Evolutionary conservation across 2,797 vertebrate genomes (phyloP).

Genomic region (Gadopsis marmoratus): DNA sequence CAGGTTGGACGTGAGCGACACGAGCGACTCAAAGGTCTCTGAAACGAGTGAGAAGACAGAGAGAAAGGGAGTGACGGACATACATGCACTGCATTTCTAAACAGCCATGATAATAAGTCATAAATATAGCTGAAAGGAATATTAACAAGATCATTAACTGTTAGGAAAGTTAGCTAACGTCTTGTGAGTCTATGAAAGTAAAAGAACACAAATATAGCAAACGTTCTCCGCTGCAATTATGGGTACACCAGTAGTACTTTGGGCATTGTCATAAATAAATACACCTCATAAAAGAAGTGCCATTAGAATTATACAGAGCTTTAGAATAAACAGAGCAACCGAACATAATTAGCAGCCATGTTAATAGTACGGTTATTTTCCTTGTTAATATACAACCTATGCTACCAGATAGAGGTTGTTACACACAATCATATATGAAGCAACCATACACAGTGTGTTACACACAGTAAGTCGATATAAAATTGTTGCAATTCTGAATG

Average conservation of each 20-base stretch:
- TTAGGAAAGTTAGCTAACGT: neutral
- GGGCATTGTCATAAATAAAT: neutral
- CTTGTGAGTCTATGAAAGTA: neutral
- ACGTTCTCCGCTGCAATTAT: neutral
- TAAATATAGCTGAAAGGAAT: neutral
- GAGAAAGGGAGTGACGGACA: neutral
- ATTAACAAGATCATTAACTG: neutral
- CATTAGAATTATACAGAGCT: neutral
- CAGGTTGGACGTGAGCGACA: conserved; percentile 89
- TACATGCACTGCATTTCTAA: neutral
- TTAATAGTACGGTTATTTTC: neutral
- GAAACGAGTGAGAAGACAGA: conserved; percentile 46
- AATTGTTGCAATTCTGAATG: neutral
- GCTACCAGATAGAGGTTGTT: neutral
- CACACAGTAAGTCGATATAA: neutral
- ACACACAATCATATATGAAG: neutral
- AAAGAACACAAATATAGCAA: neutral
- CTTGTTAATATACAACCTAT: neutral
- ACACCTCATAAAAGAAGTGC: neutral
- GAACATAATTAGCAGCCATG: neutral
- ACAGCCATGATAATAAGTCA: neutral
- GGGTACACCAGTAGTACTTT: neutral
- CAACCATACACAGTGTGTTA: neutral
- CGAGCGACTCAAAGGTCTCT: conserved; percentile 91
- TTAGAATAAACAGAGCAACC: neutral